phyloP scores from a whole-genome alignment of 2,797 vertebrate genomes.

The Loriculus beryllinus region DNA sequence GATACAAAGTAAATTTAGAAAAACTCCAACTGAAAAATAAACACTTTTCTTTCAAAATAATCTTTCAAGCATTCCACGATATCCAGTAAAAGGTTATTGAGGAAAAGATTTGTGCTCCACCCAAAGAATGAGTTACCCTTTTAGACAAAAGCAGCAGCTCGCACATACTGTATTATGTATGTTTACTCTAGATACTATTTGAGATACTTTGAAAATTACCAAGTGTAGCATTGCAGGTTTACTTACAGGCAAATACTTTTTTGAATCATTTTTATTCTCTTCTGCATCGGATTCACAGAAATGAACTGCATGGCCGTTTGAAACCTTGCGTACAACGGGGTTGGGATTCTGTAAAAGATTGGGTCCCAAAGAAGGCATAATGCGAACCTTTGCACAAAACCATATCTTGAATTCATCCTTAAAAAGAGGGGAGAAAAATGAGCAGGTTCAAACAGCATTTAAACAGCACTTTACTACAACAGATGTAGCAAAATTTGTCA shows the following conservation, averaged over 20 bases:
- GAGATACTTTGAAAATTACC: background rate
- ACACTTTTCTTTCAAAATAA: background rate
- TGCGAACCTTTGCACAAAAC: slow-evolving; percentile 92
- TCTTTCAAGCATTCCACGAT: background rate
- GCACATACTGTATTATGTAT: background rate
- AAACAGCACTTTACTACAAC: background rate
- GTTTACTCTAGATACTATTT: background rate
- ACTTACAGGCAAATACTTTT: slow-evolving; percentile 72
- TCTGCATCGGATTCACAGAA: slow-evolving; percentile 75
- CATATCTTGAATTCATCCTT: slow-evolving; percentile 96
- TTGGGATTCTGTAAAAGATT: slow-evolving; percentile 83
- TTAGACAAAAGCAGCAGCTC: background rate
- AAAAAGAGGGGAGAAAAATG: accelerated
- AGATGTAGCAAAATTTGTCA: background rate
- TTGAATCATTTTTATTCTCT: slow-evolving; percentile 78
- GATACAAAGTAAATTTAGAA: background rate
- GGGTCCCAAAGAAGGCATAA: slow-evolving; percentile 85
- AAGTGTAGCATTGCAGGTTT: background rate
- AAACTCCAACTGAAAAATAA: background rate
- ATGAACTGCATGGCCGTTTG: slow-evolving; percentile 76
- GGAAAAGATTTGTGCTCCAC: background rate
- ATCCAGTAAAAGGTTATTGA: background rate
- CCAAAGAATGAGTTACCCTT: background rate
- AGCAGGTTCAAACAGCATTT: background rate
- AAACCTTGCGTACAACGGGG: slow-evolving; percentile 78